Evolutionary conservation across 2,797 vertebrate genomes (phyloP).

Genomic region (Petrocephalus sullivani): DNA sequence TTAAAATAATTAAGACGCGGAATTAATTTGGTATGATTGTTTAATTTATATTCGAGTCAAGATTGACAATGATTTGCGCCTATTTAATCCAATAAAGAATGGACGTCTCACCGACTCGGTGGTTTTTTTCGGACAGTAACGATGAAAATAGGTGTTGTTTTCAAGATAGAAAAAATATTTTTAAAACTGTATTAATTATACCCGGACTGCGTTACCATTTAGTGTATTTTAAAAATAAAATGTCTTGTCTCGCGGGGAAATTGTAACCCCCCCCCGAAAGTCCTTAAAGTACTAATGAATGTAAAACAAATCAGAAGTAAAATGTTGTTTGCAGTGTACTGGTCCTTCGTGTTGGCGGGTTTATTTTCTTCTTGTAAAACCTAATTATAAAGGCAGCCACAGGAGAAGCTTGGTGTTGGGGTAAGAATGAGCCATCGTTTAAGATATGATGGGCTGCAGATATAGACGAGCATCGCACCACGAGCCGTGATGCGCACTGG

Average conservation of each 20-base stretch:
- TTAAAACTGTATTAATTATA: not conserved
- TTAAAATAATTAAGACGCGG: not conserved
- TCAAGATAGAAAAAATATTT: not conserved
- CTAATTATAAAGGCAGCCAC: not conserved
- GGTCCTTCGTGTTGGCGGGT: not conserved
- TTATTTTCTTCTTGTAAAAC: not conserved
- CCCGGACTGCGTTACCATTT: not conserved
- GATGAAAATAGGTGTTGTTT: conserved; percentile 2
- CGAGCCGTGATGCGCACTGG: conserved; percentile 32
- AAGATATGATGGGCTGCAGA: not conserved
- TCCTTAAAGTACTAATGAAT: not conserved
- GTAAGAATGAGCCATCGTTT: not conserved
- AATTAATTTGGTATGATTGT: not conserved
- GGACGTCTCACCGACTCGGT: not conserved
- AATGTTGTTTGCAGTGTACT: not conserved
- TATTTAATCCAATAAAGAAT: not conserved
- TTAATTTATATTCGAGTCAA: not conserved
- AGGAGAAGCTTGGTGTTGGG: not conserved
- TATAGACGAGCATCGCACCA: not conserved
- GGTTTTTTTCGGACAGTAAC: not conserved
- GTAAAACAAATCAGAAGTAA: not conserved
- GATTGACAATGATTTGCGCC: not conserved
- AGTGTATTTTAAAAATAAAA: not conserved
- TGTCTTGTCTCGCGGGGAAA: not conserved
- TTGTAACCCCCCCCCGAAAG: not conserved